Evolutionary conservation across 2,113 vertebrate species (phyloP), one percentile per base, ranked within the genome.

Genomic region (Megalops atlanticus): DNA sequence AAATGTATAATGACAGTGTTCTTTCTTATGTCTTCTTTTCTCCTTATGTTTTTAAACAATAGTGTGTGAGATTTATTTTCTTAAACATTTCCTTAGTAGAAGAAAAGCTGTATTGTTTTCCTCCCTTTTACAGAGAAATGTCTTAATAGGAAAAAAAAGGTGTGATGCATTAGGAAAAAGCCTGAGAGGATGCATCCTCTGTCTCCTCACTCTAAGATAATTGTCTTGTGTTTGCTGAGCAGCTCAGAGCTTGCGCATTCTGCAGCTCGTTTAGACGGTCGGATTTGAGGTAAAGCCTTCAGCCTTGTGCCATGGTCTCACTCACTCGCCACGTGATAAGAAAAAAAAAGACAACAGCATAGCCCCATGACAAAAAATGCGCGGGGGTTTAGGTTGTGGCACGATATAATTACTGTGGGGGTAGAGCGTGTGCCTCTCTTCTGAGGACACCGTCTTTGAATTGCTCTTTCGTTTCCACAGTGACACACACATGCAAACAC

Each of bases 381-480:
- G 10, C 40, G 11, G 43, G n/a, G 31, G 43, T 76, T 76, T 49
- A 40, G 45, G 74, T 14, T 15, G 72, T 64, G 0, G 35, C 45
- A 11, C 15, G 36, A 49, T 74, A 74, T 72, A 80, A 54, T 80
- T 73, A 33, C 10, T 39, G 15, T 39, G 45, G 35, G 49, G 24
- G 24, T 31, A 64, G 35, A 74, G 40, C n/a, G 36, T 7, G 72
- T 27, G 11, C 70, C 39, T 49, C 70, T 36, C 49, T 74, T 40
- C 39, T 64, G 36, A 64, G 47, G 18, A 24, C 38, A 24, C 2
- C 21, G 40, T 39, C 21, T 79, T 70, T 36, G 74, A 69, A 45
- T 76, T 1, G 73, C 18, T 76, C 58, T 36, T 35, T 36, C 68
- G 80, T 81, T 76, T n/a, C 74, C 74, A 76, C 70, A 18, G 33